A percentile compares a stretch with the other conserved stretches of the same genome.
Evolutionary conservation across 2,797 vertebrate genomes (phyloP).

Genomic region (Cryptoblepharus egeriae): DNA sequence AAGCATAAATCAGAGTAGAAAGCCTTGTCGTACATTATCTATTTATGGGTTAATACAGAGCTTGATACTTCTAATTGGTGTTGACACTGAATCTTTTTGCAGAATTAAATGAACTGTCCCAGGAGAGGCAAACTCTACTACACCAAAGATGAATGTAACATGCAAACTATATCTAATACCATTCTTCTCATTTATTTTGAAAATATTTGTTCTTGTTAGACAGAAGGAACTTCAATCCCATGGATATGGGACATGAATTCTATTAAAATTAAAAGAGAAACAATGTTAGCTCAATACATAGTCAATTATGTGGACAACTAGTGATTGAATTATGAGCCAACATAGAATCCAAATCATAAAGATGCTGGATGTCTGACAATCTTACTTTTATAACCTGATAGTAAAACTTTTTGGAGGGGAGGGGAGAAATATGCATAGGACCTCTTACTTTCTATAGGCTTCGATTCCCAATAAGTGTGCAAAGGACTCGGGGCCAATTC

Average conservation of each 20-base stretch:
- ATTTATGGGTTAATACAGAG: conserved; percentile 30
- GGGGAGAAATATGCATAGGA: background rate
- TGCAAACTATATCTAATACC: background rate
- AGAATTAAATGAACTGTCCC: background rate
- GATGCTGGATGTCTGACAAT: too few relatives aligned
- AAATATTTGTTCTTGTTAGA: background rate
- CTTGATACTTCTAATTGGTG: conserved; percentile 2
- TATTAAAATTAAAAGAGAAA: background rate
- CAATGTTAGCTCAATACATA: background rate
- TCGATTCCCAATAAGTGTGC: background rate
- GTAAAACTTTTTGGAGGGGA: background rate
- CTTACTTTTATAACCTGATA: background rate
- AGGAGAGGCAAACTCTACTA: background rate
- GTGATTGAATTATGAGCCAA: background rate
- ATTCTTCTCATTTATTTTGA: background rate
- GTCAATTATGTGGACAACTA: background rate
- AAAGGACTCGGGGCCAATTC: too few relatives aligned
- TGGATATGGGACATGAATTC: background rate
- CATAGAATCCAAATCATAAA: too few relatives aligned
- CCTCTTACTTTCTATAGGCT: background rate
- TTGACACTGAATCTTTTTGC: background rate
- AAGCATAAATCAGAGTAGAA: conserved; percentile 27
- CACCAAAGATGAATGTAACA: background rate
- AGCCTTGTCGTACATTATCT: conserved; percentile 8
- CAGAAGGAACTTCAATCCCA: background rate